Conservation (phyloP, 2,113 vertebrate genomes). For the Chlamydotis undulata region DNA sequence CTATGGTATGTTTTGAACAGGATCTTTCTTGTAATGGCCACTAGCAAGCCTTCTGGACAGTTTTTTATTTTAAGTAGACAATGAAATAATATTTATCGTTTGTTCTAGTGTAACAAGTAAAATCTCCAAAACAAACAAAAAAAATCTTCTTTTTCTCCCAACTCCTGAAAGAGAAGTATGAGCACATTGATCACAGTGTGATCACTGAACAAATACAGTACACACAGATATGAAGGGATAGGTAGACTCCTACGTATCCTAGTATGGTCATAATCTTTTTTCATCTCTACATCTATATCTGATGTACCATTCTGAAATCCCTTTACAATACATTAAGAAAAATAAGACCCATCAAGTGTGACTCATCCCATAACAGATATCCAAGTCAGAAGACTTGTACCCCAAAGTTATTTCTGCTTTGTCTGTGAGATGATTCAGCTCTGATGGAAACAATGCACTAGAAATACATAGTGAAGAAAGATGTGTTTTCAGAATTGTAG, state of each 20-base stretch:
- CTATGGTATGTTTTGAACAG: accelerated
- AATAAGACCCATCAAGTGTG: not conserved
- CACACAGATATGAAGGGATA: not conserved
- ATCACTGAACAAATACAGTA: not conserved
- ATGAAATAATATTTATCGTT: not conserved
- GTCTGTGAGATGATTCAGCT: not conserved
- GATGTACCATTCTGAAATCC: not conserved
- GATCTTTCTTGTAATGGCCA: not conserved
- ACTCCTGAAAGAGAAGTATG: not conserved
- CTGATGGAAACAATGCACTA: not conserved
- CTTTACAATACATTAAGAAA: not conserved
- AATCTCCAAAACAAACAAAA: not conserved
- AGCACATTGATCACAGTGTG: not conserved
- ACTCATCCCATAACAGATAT: not conserved
- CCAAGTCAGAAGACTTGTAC: not conserved
- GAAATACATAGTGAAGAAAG: slow-evolving; percentile 6
- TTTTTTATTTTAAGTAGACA: not conserved
- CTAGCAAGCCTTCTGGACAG: not conserved
- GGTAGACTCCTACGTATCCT: not conserved
- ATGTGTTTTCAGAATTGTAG: not conserved
- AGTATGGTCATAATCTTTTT: not conserved
- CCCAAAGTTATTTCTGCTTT: not conserved
- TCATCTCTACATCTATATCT: not conserved
- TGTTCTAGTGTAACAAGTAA: not conserved
- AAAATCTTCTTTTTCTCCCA: not conserved